These are phyloP conservation scores for Okapia johnstoni DNA, from an alignment of 2,113 vertebrate genomes.

Conservation along the genomic window DNA sequence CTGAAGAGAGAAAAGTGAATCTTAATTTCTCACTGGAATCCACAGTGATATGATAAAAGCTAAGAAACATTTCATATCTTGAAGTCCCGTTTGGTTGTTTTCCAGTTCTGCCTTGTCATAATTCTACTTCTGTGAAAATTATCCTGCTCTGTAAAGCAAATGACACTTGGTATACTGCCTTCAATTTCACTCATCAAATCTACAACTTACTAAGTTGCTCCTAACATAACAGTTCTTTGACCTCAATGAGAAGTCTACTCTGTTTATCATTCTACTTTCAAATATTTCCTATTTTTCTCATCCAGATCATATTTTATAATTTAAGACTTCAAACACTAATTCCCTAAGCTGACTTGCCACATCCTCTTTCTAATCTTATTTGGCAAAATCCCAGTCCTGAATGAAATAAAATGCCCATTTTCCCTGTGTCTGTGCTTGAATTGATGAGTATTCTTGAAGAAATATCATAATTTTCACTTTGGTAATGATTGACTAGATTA, in stretches of 20 bases:
- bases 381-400: neutral
- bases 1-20: neutral
- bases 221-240: neutral
- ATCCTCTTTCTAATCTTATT: neutral
- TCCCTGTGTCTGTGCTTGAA: neutral
- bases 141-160: neutral
- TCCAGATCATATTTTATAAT: constrained; percentile 12
- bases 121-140: neutral
- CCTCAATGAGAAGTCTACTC: neutral
- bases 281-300: neutral
- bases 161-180: neutral
- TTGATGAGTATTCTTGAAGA: neutral
- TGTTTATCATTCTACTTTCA: neutral
- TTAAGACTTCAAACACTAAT: neutral
- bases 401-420: neutral
- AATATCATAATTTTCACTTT: neutral
- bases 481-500: neutral
- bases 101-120: neutral
- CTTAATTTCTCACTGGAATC: neutral
- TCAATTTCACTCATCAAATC: neutral
- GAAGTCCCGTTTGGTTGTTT: neutral
- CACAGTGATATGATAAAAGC: neutral
- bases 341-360: neutral
- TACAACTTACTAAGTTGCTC: neutral
- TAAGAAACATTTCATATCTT: neutral